phyloP scores from a whole-genome alignment of 1,140 invertebrate species.

The Brachionus koreanus region DNA sequence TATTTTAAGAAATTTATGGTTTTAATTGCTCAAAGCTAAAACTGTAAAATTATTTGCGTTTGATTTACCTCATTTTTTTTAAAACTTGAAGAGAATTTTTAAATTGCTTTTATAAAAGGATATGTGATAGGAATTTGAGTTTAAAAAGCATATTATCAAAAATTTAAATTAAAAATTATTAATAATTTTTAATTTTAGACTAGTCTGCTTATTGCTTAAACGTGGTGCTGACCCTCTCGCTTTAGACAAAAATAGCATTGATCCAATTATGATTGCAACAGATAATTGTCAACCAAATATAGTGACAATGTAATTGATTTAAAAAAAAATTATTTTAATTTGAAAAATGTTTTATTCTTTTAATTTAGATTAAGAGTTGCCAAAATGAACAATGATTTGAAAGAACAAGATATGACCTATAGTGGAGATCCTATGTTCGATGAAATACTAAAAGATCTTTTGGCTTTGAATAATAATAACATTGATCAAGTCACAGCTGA shows the following conservation, averaged over 20 bases:
- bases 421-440: constrained; percentile 44
- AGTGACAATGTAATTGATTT: constrained; percentile 26
- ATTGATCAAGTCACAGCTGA: background rate
- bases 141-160: no score
- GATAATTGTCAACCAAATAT: constrained; percentile 43
- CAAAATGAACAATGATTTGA: constrained; percentile 43
- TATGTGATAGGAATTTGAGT: no score
- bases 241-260: constrained; percentile 26
- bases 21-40: no score
- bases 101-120: no score
- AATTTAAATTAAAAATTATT: background rate
- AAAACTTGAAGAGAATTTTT: no score
- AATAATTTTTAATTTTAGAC: background rate
- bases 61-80: no score
- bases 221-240: constrained; percentile 40
- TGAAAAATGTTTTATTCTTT: background rate
- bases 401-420: constrained; percentile 36
- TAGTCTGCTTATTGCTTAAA: constrained; percentile 31
- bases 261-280: constrained; percentile 44
- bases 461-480: background rate
- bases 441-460: constrained; percentile 41
- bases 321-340: background rate
- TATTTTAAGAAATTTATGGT: no score
- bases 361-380: constrained; percentile 23
- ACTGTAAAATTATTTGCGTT: no score